These are phyloP conservation scores for Nyctereutes procyonoides DNA, from an alignment of 2,113 vertebrate genomes.

Conservation along the genomic window DNA sequence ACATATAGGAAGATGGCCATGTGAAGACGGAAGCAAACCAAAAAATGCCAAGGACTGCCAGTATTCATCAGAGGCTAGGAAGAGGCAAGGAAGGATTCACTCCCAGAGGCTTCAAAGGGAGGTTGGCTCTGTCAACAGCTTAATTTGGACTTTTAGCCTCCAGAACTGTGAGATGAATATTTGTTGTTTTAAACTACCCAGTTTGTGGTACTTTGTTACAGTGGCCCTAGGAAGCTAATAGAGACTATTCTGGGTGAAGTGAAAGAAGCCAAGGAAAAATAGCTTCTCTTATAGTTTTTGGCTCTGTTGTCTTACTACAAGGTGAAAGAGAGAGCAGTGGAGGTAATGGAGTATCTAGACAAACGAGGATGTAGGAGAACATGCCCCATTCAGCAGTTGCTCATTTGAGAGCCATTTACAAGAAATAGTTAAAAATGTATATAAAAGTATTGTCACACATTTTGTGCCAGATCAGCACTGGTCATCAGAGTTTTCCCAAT, in stretches of 20 bases:
- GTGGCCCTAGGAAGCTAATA: background rate
- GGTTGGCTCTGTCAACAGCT: background rate
- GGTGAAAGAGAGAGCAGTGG: background rate
- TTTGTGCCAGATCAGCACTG: background rate
- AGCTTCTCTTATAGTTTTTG: background rate
- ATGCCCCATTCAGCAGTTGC: background rate
- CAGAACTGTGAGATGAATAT: background rate
- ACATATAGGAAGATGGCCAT: background rate
- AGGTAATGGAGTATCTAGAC: background rate
- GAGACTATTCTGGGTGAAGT: background rate
- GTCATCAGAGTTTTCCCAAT: slow-evolving; percentile 29
- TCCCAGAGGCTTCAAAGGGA: background rate
- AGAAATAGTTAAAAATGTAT: slow-evolving; percentile 13
- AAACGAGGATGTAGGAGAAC: background rate
- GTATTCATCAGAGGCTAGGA: background rate
- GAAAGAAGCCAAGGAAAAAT: background rate
- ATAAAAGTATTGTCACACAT: background rate
- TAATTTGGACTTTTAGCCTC: background rate
- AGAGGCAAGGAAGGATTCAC: background rate
- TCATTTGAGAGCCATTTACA: background rate
- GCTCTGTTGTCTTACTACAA: background rate
- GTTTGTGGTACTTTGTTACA: background rate
- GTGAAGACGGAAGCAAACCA: background rate
- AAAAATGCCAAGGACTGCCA: background rate
- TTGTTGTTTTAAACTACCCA: background rate